Percentiles rank a stretch among this genome's conserved stretches.
phyloP scores from a whole-genome alignment of 2,888 invertebrate genomes.

The Clepsis dumicolana region DNA sequence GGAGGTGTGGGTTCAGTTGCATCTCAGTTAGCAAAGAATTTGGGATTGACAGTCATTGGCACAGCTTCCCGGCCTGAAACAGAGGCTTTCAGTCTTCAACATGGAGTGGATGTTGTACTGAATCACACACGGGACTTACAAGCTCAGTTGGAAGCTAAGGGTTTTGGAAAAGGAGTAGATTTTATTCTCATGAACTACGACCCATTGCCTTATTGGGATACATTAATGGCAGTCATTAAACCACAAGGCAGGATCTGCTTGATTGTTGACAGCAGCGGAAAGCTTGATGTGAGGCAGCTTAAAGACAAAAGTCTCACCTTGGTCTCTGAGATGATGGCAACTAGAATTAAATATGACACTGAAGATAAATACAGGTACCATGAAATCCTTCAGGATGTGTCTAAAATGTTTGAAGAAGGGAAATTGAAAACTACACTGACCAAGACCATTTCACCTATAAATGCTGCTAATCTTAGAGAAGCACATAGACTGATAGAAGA shows the following conservation, averaged over 20 bases:
- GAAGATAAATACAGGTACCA: constrained; percentile 69
- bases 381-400: constrained; percentile 65
- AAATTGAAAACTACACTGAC: constrained; percentile 68
- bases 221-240: constrained; percentile 69
- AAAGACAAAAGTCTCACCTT: constrained; percentile 77
- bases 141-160: constrained; percentile 66
- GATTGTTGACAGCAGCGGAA: constrained; percentile 72
- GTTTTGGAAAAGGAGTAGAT: constrained; percentile 70
- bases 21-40: constrained; percentile 69
- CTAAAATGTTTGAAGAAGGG: constrained; percentile 68
- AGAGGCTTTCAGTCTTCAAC: constrained; percentile 59
- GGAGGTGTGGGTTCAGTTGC: constrained; percentile 79
- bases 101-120: constrained; percentile 70
- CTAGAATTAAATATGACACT: constrained; percentile 73
- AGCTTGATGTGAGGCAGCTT: constrained; percentile 65
- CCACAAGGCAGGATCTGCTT: constrained; percentile 77
- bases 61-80: constrained; percentile 75
- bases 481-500: constrained; percentile 73
- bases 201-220: constrained; percentile 77
- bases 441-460: constrained; percentile 71
- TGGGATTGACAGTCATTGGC: constrained; percentile 74
- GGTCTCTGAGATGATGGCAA: constrained; percentile 72
- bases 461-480: constrained; percentile 72
- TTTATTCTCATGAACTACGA: constrained; percentile 76
- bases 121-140: constrained; percentile 69